These are phyloP conservation scores for Leptinotarsa lineolata DNA, from an alignment of 1,140 invertebrate species.

Conservation along the genomic window DNA sequence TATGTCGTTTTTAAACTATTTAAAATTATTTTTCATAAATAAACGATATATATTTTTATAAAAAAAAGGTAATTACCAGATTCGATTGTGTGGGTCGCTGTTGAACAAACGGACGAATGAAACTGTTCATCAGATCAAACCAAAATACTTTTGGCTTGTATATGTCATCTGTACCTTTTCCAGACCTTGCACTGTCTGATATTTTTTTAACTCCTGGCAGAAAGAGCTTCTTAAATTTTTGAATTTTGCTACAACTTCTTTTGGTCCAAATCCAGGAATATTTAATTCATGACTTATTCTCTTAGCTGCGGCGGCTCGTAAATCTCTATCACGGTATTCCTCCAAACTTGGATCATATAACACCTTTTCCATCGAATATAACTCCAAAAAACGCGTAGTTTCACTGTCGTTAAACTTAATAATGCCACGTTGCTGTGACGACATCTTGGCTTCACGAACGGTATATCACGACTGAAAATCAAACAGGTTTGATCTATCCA, in stretches of 20 bases:
- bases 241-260: conserved; percentile 34
- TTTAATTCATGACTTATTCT: conserved; percentile 28
- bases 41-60: too few species aligned
- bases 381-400: conserved; percentile 19
- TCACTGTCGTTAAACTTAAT: conserved; percentile 33
- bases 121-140: conserved; percentile 1
- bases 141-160: conserved; percentile 31
- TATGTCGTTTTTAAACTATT: too few species aligned
- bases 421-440: too few species aligned
- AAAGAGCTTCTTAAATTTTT: conserved; percentile 34
- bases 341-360: conserved; percentile 31
- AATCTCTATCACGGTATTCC: conserved; percentile 31
- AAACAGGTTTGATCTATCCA: too few species aligned
- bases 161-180: conserved; percentile 36
- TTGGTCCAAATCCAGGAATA: conserved; percentile 27
- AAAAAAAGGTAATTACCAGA: conserved; percentile 27
- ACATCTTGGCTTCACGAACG: too few species aligned
- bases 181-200: conserved; percentile 36
- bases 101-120: conserved; percentile 25
- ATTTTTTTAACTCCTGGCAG: conserved; percentile 45
- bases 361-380: conserved; percentile 31
- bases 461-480: too few species aligned
- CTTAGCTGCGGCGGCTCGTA: conserved; percentile 32
- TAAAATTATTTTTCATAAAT: too few species aligned
- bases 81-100: conserved; percentile 19